phyloP scores from a whole-genome alignment of 2,888 invertebrate species.

The Drosophila kambysellisi region DNA sequence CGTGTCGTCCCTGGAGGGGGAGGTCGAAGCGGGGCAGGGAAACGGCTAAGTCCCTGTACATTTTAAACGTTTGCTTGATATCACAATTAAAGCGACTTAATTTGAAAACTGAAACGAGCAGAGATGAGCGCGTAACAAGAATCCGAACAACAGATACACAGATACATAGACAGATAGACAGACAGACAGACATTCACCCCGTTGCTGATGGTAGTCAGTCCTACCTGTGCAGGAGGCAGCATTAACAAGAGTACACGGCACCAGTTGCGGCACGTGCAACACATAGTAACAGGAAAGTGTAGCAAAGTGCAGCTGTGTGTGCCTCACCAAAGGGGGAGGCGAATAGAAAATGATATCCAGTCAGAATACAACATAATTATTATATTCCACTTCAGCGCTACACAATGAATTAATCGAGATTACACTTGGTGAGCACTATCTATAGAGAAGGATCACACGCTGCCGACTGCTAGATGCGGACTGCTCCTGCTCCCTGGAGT shows the following conservation, averaged over 20 bases:
- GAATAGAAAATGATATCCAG: conserved; percentile 42
- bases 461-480: conserved; percentile 24
- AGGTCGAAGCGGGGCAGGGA: not conserved
- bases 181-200: conserved; percentile 54
- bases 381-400: conserved; percentile 79
- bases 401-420: conserved; percentile 78
- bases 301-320: conserved; percentile 78
- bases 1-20: conserved; percentile 30
- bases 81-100: conserved; percentile 82
- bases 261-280: conserved; percentile 71
- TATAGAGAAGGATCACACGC: conserved; percentile 60
- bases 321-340: conserved; percentile 17
- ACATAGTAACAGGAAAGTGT: conserved; percentile 68
- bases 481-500: not conserved
- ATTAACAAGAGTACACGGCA: conserved; percentile 40
- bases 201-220: conserved; percentile 44
- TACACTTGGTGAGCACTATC: conserved; percentile 77
- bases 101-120: conserved; percentile 76
- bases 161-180: conserved; percentile 13
- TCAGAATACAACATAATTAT: conserved; percentile 73
- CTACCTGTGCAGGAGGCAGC: conserved; percentile 60
- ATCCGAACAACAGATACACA: conserved; percentile 22
- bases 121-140: conserved; percentile 51
- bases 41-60: conserved; percentile 60
- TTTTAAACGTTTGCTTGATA: conserved; percentile 79